phyloP scores from a whole-genome alignment of 2,113 vertebrate species.

The Mastomys natalensis region DNA sequence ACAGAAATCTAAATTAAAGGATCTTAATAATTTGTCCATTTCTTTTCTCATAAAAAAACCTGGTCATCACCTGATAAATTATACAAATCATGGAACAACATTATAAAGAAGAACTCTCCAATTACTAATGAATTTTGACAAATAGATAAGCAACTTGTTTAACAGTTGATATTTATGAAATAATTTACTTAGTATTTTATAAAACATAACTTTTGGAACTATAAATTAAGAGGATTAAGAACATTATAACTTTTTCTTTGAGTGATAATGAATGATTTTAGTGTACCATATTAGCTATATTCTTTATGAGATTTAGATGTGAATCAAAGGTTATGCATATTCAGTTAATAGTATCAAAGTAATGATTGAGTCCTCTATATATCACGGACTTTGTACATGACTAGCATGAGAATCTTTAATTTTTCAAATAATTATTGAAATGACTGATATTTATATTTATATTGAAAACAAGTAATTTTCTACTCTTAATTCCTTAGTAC shows the following conservation, averaged over 20 bases:
- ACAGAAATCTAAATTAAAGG: not conserved
- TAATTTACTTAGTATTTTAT: not conserved
- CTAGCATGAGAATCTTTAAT: not conserved
- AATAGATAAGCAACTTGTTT: not conserved
- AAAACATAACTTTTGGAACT: not conserved
- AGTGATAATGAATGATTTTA: slow-evolving; percentile 10
- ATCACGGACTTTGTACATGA: not conserved
- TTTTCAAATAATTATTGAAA: slow-evolving; percentile 3
- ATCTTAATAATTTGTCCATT: not conserved
- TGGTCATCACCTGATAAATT: not conserved
- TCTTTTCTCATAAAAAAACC: not conserved
- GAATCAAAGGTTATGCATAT: not conserved
- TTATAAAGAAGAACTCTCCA: not conserved
- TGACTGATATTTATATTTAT: not conserved
- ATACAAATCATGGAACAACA: rapidly evolving
- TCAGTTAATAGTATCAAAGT: not conserved
- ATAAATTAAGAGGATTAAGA: not conserved
- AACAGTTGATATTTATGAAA: not conserved
- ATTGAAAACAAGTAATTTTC: not conserved
- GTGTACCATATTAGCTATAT: not conserved
- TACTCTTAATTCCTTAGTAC: not conserved
- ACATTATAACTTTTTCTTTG: not conserved
- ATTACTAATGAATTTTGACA: not conserved
- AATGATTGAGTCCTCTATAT: not conserved
- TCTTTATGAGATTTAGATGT: not conserved